Conservation (phyloP, 30 jellyfish, hydroid and myxozoan species). For the Turritopsis rubra region DNA sequence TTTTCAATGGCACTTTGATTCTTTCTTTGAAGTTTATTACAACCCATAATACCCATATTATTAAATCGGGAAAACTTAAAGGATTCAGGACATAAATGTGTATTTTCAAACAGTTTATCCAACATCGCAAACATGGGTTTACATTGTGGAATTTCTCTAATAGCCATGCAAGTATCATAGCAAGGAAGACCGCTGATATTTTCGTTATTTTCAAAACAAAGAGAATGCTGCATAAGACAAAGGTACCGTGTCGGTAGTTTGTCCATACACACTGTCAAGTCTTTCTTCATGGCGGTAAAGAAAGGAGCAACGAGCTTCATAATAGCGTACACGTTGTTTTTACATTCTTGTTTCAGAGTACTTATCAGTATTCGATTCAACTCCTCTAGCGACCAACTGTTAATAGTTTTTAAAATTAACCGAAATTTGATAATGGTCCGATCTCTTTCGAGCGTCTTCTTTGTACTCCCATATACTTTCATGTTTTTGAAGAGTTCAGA, state of each 20-base stretch:
- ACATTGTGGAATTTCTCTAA: background rate
- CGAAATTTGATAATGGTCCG: background rate
- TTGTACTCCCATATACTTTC: background rate
- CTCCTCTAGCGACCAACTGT: background rate
- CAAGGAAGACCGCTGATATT: background rate
- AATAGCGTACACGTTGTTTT: background rate
- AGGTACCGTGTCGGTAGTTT: background rate
- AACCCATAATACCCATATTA: background rate
- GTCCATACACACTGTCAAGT: background rate
- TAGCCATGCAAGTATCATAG: background rate
- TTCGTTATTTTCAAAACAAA: background rate
- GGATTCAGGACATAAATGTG: background rate
- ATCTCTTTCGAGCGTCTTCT: background rate
- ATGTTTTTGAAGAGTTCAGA: background rate
- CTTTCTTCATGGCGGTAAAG: background rate
- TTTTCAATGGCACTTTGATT: background rate
- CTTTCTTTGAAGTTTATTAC: background rate
- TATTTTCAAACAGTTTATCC: background rate
- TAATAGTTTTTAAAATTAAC: no score
- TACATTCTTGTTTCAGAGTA: background rate
- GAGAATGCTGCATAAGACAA: background rate
- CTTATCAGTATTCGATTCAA: background rate
- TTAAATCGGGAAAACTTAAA: no score
- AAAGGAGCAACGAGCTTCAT: background rate
- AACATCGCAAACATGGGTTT: background rate